These are phyloP conservation scores for Sandelia bainsii DNA, from an alignment of 2,797 vertebrate species.

Conservation along the genomic window DNA sequence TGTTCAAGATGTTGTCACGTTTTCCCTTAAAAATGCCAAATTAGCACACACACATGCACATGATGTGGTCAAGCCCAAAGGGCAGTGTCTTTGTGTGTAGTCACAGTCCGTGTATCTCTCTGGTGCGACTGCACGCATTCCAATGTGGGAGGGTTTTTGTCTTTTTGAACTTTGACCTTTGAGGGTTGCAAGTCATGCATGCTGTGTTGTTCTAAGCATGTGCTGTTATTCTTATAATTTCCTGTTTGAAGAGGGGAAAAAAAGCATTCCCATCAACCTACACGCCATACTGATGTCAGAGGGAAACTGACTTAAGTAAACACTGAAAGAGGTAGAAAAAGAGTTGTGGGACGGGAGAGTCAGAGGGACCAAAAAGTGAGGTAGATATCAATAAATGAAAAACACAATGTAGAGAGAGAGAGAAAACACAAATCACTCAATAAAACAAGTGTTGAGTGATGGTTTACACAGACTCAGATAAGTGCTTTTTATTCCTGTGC, in stretches of 20 bases:
- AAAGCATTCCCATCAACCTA: slow-evolving; percentile 50
- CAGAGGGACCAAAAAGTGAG: not conserved
- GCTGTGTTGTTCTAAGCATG: slow-evolving; percentile 37
- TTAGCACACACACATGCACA: slow-evolving; percentile 24
- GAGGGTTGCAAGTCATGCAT: slow-evolving; percentile 31
- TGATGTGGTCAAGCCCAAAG: slow-evolving; percentile 35
- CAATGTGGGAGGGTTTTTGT: slow-evolving; percentile 24
- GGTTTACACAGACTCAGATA: slow-evolving; percentile 27
- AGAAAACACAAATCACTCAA: slow-evolving; percentile 3
- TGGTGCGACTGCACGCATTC: slow-evolving; percentile 31
- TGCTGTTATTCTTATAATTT: slow-evolving; percentile 56
- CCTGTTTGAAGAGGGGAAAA: slow-evolving; percentile 31
- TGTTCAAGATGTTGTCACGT: slow-evolving; percentile 30
- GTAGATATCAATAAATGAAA: not conserved
- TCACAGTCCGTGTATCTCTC: slow-evolving; percentile 23
- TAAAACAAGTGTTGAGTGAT: slow-evolving; percentile 23
- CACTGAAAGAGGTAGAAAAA: slow-evolving; percentile 6
- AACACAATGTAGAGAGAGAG: slow-evolving; percentile 1
- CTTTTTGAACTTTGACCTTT: slow-evolving; percentile 55
- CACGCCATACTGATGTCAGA: slow-evolving; percentile 15
- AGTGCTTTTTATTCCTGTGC: slow-evolving; percentile 21
- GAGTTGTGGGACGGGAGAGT: not conserved
- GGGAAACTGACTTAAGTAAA: slow-evolving; percentile 31
- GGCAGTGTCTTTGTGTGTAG: slow-evolving; percentile 22
- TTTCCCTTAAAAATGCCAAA: slow-evolving; percentile 24